These are phyloP conservation scores for Callipepla californica DNA, from an alignment of 2,113 vertebrate species.

Conservation along the genomic window DNA sequence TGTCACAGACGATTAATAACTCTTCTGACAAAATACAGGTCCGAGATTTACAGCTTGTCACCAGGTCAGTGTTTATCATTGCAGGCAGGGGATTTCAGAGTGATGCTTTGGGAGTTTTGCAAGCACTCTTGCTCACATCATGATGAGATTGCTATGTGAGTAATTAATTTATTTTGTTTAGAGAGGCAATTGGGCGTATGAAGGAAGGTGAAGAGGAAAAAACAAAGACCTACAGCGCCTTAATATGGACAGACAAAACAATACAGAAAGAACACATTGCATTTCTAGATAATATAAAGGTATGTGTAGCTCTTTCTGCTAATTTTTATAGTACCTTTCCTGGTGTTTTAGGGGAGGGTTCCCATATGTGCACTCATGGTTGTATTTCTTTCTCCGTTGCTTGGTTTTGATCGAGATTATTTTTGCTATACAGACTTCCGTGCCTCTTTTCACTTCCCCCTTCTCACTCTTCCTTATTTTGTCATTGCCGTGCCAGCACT, in stretches of 20 bases:
- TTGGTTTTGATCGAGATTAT: not conserved
- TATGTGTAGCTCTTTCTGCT: slow-evolving; percentile 39
- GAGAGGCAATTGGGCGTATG: slow-evolving; percentile 94
- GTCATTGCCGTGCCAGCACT: not conserved
- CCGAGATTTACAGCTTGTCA: slow-evolving; percentile 94
- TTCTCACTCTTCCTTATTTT: not conserved
- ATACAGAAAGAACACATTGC: slow-evolving; percentile 85
- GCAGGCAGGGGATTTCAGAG: not conserved
- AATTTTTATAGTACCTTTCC: not conserved
- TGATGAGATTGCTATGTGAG: not conserved
- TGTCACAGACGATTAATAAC: slow-evolving; percentile 87
- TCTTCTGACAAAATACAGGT: slow-evolving; percentile 95
- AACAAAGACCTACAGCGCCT: slow-evolving; percentile 95
- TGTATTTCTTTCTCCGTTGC: not conserved
- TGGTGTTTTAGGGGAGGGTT: not conserved
- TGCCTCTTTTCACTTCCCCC: not conserved
- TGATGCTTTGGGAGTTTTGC: not conserved
- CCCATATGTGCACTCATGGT: not conserved
- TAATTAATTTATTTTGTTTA: slow-evolving; percentile 72
- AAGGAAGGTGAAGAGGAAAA: slow-evolving; percentile 98
- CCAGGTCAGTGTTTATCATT: slow-evolving; percentile 81
- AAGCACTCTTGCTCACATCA: not conserved
- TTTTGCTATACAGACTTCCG: not conserved
- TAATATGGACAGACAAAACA: slow-evolving; percentile 90
- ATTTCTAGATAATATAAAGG: slow-evolving; percentile 89